Conservation (phyloP, 2,113 vertebrate species). For the Pangasianodon hypophthalmus region DNA sequence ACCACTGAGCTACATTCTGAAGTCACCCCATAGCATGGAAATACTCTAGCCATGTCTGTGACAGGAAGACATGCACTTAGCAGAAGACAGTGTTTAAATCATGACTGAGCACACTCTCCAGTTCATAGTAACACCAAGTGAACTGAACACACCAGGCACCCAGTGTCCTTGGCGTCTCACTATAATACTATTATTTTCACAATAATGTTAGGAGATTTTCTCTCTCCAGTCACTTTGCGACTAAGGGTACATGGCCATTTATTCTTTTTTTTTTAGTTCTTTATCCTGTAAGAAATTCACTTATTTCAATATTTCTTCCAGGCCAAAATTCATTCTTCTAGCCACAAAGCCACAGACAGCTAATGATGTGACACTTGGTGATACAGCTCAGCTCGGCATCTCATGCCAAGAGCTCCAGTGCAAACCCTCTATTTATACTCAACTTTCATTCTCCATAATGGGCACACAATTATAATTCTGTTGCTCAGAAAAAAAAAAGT, state of each 20-base stretch:
- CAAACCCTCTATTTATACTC: not conserved
- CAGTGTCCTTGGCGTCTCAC: not conserved
- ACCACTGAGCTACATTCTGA: constrained; percentile 59
- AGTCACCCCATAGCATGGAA: constrained; percentile 50
- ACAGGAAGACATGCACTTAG: constrained; percentile 44
- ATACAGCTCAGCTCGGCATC: not conserved
- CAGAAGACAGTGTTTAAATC: not conserved
- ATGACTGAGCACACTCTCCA: not conserved
- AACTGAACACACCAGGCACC: not conserved
- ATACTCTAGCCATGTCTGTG: not conserved
- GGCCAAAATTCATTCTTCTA: not conserved
- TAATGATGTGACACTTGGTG: not conserved
- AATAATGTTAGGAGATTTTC: not conserved
- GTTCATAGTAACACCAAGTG: not conserved
- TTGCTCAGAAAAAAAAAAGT: not conserved
- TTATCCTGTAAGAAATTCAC: not conserved
- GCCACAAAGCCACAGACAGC: not conserved
- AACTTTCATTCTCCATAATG: not conserved
- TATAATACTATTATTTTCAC: not conserved
- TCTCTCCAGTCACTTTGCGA: not conserved
- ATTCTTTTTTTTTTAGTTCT: no score
- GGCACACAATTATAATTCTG: not conserved
- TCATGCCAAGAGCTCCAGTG: not conserved
- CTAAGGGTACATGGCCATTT: not conserved
- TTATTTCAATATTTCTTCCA: not conserved